A percentile compares a stretch with the other conserved stretches of the same genome.
phyloP scores from a whole-genome alignment of 1,140 invertebrate species.

The Drosophila setifemur region DNA sequence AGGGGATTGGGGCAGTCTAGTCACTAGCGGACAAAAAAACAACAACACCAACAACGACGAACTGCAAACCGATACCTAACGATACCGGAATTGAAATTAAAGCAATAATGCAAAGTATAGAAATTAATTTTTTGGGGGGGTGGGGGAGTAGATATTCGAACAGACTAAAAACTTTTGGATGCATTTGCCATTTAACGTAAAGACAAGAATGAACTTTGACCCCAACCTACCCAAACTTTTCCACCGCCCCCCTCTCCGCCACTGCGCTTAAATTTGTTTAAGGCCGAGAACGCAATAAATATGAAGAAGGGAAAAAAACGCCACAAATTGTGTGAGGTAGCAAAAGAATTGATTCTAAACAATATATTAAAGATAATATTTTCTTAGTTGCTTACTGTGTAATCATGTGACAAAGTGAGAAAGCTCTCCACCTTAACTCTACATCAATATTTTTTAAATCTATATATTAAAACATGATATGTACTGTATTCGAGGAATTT shows the following conservation, averaged over 20 bases:
- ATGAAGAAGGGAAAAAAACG: too few relatives aligned
- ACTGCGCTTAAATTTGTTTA: background rate
- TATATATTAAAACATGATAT: conserved; percentile 18
- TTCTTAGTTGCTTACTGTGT: conserved; percentile 30
- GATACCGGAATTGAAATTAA: too few relatives aligned
- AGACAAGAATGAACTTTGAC: background rate
- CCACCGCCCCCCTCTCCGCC: background rate
- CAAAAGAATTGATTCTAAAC: background rate
- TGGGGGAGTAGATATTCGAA: too few relatives aligned
- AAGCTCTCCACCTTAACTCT: conserved; percentile 59
- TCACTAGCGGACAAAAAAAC: too few relatives aligned
- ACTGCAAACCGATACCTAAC: background rate
- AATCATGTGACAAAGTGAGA: conserved; percentile 53
- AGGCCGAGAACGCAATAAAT: too few relatives aligned
- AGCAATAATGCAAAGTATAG: too few relatives aligned
- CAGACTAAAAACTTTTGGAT: background rate
- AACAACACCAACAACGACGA: background rate
- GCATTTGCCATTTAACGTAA: background rate
- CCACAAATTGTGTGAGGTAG: conserved; percentile 17
- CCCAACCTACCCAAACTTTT: background rate
- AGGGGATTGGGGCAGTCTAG: conserved; percentile 14
- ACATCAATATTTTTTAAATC: conserved; percentile 25
- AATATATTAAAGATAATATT: conserved; percentile 4
- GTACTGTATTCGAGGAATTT: background rate
- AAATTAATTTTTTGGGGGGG: too few relatives aligned